Base-by-base conservation (phyloP, 1,140 invertebrate genomes). In the Odontomachus brunneus region DNA sequence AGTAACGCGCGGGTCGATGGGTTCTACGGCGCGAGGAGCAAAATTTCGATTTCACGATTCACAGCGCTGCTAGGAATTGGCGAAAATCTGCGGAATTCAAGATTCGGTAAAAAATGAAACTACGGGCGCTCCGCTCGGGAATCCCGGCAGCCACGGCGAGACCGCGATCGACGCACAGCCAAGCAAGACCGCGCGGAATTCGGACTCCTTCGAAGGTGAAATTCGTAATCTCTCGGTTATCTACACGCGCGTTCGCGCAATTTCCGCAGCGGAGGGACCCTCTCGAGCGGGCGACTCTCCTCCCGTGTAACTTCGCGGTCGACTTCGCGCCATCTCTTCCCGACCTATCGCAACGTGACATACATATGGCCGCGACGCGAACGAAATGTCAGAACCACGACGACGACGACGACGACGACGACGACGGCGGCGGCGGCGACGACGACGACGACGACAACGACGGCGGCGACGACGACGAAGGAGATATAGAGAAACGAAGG, bases 311-410 rank as follows among this genome's bases (percentile, higher is more conserved):
- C 29, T 59, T 48, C 22, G 15, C 22, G 22, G 17, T 15, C 29
- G 19, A 24, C 29, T 22, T 67, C 48, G 12, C 15, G 72, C 38
- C 44, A 80, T 33, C 12, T 57, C 51, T 48, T 69, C 82, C 55
- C 74, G 83, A 84, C 62, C 80, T 82, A 71, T 62, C 73, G 66
- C 48, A 83, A 83, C 63, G 63, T 81, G 75, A 84, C 82, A 81
- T 44, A 71, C 73, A 63, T 78, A 80, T 38, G 63, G 5, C n/a
- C 15, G 62, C 73, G 73, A 57, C 48, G 22, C 12, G 29, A 24
- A n/a, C 49, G 9, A 84, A 67, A 74, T 48, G 72, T 63, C 29
- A 38, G 57, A 63, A 82, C 29, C n/a, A 63, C 59, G 33, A 26
- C 38, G 14, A 49, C 14, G 15, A 76, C n/a, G 63, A 22, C 5